phyloP scores from a whole-genome alignment of 2,888 invertebrate species.

The Andrena chrysosceles region DNA sequence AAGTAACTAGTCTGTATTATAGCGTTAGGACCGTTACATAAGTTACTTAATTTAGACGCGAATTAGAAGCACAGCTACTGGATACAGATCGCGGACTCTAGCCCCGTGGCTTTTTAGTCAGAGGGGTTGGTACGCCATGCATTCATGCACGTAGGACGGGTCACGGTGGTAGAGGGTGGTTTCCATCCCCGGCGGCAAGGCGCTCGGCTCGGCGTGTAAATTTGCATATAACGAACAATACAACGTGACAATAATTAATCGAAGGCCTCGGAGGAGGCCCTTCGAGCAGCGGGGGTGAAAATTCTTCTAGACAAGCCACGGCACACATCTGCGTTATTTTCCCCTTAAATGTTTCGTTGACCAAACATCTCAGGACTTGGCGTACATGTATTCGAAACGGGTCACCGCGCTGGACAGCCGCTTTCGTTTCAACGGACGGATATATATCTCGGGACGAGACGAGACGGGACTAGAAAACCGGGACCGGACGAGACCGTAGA shows the following conservation, averaged over 20 bases:
- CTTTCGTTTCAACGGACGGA: background rate
- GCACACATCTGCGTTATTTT: background rate
- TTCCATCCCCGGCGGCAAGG: background rate
- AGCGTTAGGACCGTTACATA: slow-evolving; percentile 79
- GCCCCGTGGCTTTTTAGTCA: background rate
- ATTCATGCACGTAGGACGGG: slow-evolving; percentile 3
- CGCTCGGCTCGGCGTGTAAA: slow-evolving; percentile 62
- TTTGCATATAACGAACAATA: slow-evolving; percentile 70
- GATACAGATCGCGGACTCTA: slow-evolving; percentile 11
- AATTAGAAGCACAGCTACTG: slow-evolving; percentile 25
- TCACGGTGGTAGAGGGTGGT: background rate
- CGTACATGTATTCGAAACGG: background rate
- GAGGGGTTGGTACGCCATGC: slow-evolving; percentile 31
- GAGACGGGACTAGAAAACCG: background rate
- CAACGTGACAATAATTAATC: slow-evolving; percentile 69
- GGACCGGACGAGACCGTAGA: background rate
- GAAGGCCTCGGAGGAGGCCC: slow-evolving; percentile 45
- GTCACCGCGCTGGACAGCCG: slow-evolving; percentile 3
- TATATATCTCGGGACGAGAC: background rate
- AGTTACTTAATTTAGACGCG: slow-evolving; percentile 69
- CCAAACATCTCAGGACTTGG: background rate
- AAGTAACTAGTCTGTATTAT: slow-evolving; percentile 70
- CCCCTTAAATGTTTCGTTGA: slow-evolving; percentile 5
- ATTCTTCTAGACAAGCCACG: slow-evolving; percentile 19
- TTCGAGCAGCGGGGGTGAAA: slow-evolving; percentile 29